Evolutionary conservation across 2,888 invertebrate species (phyloP), one percentile per base, ranked within the genome.

Genomic region (Melolontha melolontha): DNA sequence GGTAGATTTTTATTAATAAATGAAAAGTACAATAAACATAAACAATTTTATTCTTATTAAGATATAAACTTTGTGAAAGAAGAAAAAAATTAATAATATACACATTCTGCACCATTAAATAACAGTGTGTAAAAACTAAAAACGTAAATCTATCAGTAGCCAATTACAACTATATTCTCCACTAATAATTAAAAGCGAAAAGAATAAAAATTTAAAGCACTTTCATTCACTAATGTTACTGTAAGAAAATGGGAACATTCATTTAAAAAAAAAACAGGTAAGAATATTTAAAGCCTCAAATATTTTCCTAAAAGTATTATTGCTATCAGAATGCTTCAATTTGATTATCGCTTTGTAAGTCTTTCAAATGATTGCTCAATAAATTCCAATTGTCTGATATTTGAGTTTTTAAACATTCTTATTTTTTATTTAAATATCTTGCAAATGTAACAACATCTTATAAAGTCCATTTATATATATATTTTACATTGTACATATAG

Each of bases 1-100:
- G 84, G 84, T 84, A 84, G 84, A 84, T 84, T 84, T 84, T 84
- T 84, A 84, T 83, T 83, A 83, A 82, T 83, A 80, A 82, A 82
- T 79, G 80, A 82, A 78, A 80, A 82, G 76, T 82, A 83, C 80
- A 79, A 75, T 79, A 76, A 80, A 82, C 75, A 83, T 80, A 80
- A 84, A 81, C 79, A 81, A 80, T 76, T 79, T 76, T 76, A 77
- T 76, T 77, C 77, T 77, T 79, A 79, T 78, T 76, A 78, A 72
- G 77, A 72, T 68, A 77, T 78, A 79, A 75, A 78, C 75, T 78
- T 78, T 78, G 76, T 75, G 72, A 74, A 76, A 75, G 71, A 75
- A 69, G 68, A 57, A 69, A 68, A 63, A 66, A 47, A 69, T 54
- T 64, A 67, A 69, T 66, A 69, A 69, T 69, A 69, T 69, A 67